Evolutionary conservation across 2,888 invertebrate genomes (phyloP).

Genomic region (Eupithecia subumbrata): DNA sequence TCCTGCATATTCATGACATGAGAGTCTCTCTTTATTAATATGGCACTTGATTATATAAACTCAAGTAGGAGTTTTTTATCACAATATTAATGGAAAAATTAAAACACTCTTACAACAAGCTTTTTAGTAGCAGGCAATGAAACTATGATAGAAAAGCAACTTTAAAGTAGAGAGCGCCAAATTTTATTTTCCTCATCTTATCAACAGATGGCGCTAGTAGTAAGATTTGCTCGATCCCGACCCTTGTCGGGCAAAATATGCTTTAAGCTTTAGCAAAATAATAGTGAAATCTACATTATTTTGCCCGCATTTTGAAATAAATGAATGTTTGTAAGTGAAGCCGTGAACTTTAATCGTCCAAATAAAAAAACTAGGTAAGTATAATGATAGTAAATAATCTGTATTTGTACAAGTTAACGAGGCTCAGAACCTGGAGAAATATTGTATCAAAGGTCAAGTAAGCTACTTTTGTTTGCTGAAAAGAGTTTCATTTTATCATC

Average conservation of each 20-base stretch:
- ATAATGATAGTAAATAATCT: no score
- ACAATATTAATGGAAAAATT: background rate
- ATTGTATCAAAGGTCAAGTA: no score
- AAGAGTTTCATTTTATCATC: no score
- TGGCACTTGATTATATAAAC: background rate
- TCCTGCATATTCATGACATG: background rate
- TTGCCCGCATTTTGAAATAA: no score
- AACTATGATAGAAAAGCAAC: background rate
- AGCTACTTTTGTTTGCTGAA: background rate
- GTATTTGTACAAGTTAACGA: no score
- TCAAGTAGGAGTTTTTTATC: background rate
- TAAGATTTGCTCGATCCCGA: conserved; percentile 22
- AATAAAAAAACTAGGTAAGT: no score
- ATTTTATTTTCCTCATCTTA: background rate
- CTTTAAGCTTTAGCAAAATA: no score
- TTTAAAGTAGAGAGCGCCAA: background rate
- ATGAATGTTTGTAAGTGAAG: no score
- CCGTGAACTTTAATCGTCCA: no score
- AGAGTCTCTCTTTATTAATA: background rate
- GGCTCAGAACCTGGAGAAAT: no score
- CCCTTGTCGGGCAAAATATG: no score
- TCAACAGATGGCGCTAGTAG: conserved; percentile 60
- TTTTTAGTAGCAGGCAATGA: background rate
- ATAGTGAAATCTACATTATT: no score
- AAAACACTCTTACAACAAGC: background rate